Base-by-base conservation (phyloP, 2,113 vertebrate genomes). In the Chaetodon trifascialis region DNA sequence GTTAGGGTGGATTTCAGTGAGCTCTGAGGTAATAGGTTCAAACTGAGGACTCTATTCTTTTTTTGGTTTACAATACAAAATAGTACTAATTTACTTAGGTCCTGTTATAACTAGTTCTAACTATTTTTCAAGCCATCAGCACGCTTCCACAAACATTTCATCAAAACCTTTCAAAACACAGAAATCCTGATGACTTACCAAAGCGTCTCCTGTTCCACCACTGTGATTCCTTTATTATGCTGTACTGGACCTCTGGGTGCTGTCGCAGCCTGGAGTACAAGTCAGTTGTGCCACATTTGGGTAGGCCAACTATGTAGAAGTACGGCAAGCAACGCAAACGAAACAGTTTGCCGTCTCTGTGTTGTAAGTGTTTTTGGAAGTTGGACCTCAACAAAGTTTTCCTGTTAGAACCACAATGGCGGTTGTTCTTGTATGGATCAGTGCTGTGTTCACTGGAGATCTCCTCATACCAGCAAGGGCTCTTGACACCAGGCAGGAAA, bases 151-250 rank as follows among this genome's bases (percentile, higher is more conserved):
- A 30, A 30, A 30, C 30, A 30, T 30, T 5, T 76, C 11, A 30
- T 30, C 30, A 21, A 51, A 51, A 19, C 49, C 17, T 19, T 51
- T 51, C 30, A 30, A 30, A 30, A 30, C 30, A 30, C 30, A 17
- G 30, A 30, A 19, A 51, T 21, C 17, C 11, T 16, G 11, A 58
- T 16, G 23, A 86, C 97, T 95, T 79, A 99, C 98, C 98, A 44
- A 98, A 98, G 5, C 97, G 94, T 85, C 97, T 99, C 49, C 98
- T 95, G 0, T 98, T 98, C 98, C 98, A 99, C 98, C 98, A 99
- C 84, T 99, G 98, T 0, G 97, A 97, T 86, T 99, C 98, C 85
- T 99, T 99, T 91, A 97, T 96, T 1, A 95, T 96, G 0, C 96
- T 97, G 89, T 97, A 98, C 75, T 93, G 95, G 34, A 98, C 94